phyloP scores from a whole-genome alignment of 37 sponge, comb jelly and placozoan species.

The Corticium candelabrum region DNA sequence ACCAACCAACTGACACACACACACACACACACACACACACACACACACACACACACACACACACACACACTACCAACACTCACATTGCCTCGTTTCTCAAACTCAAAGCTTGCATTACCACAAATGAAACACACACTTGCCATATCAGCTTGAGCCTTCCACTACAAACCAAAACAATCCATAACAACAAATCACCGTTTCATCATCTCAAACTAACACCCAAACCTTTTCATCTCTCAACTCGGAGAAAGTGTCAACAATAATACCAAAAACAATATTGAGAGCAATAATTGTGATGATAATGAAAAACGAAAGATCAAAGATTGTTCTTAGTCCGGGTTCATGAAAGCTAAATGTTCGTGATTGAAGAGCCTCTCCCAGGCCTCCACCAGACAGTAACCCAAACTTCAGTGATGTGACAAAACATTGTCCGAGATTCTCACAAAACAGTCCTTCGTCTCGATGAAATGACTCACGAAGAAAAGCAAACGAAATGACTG shows the following conservation, averaged over 20 bases:
- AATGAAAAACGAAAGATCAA: conserved; percentile 79
- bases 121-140: neutral
- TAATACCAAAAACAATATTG: conserved; percentile 87
- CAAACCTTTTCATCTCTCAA: conserved; percentile 62
- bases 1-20: too few species aligned
- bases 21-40: conserved; percentile 17
- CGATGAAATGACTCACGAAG: conserved; percentile 29
- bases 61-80: neutral
- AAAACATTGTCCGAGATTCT: conserved; percentile 7
- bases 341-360: neutral
- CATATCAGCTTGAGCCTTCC: neutral
- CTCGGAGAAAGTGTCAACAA: conserved; percentile 84
- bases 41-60: conserved; percentile 19
- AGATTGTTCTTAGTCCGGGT: conserved; percentile 11
- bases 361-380: neutral
- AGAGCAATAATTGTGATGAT: conserved; percentile 77
- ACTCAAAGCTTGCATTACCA: neutral
- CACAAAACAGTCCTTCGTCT: conserved; percentile 6
- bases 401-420: conserved; percentile 1
- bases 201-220: neutral
- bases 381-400: neutral
- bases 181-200: neutral
- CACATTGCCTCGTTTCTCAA: conserved; percentile 3
- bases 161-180: neutral
- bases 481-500: conserved; percentile 62